Base-by-base conservation (phyloP, 2,888 invertebrate genomes). In the Sesia apiformis region DNA sequence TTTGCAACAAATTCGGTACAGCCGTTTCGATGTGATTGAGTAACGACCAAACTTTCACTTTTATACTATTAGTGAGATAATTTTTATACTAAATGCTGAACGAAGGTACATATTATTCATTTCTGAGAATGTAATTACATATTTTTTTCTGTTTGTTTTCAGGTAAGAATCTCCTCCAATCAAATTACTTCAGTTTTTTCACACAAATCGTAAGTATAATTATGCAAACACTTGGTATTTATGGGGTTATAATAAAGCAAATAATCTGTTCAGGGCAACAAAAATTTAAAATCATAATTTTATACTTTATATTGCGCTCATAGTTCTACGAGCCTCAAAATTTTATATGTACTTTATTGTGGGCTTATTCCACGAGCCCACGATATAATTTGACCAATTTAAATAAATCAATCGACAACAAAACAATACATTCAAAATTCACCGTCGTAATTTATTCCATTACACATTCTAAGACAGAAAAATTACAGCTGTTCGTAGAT, bases 111-210 rank as follows among this genome's bases (percentile, higher is more conserved):
- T 23, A 23, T 23, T 23, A 23, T 23, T 23, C 23, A 23, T 23
- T 23, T 23, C 23, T 23, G 23, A 23, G 23, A 23, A 23, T 2
- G 23, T 23, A 23, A 23, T 23, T n/a, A 8, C 8, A 46, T 46
- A 46, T 46, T 46, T 55, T 53, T 56, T 56, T 46, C 39, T 53
- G 39, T 40, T 23, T 52, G 38, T 40, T 58, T 56, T 39, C 57
- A 59, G 58, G 58, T 58, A 58, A 59, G 54, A 43, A 53, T 54
- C 50, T 53, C 39, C 23, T 23, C 23, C 23, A 23, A 23, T 23
- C 23, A 23, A 46, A 46, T 46, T 46, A 8, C 4, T 23, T 5
- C 7, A 43, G 43, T 5, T 8, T 8, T 46, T 46, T 5, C 46
- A 46, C 46, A 23, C 8, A 8, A 4, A 46, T 46, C 46, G 46